Base-by-base conservation (phyloP, 2,888 invertebrate genomes). In the Lathronympha strigana region DNA sequence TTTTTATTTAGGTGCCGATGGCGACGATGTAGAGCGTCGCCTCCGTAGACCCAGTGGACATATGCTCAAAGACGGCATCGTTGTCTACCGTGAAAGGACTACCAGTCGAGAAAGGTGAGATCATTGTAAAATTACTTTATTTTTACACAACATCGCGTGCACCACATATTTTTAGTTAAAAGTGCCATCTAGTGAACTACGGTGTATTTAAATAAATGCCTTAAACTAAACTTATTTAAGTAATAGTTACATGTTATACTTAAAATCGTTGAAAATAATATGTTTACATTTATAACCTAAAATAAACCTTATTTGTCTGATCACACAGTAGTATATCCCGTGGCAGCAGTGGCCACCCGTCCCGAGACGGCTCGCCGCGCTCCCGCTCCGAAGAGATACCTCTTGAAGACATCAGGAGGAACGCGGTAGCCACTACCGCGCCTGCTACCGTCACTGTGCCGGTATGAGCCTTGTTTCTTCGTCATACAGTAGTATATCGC, bases 341-440 rank as follows among this genome's bases (percentile, higher is more conserved):
- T 1, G 82, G 81, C 68, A 90, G 91, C 69, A 88, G 89, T 49
- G 80, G 91, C 1, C 87, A 90, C 40, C 92, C 94, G 1, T 96
- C 96, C 0, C 90, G 96, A 5, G 96, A 96, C 21, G 93, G 93
- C 15, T 96, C 96, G n/a, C 95, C 96, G 0, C 90, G 96, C 40
- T 95, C 96, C 0, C 93, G 95, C 66, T 96, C 96, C 70, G 97
- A 97, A 77, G 96, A 97, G 74, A 97, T 97, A 50, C 97, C 97
- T 0, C 82, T 97, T 45, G 97, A 96, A 76, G 94, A 96, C 69
- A 96, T 97, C 76, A 94, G 94, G 69, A 93, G 93, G 68, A 92
- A 93, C 3, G 87, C 93, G 0, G 90, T 88, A 51, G 64, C 72
- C 92, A 6, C 94, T 28, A 68, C 79, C 9, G 67, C 70, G 13